Conservation (phyloP, 2,888 invertebrate genomes). For the Liodrosophila aerea region DNA sequence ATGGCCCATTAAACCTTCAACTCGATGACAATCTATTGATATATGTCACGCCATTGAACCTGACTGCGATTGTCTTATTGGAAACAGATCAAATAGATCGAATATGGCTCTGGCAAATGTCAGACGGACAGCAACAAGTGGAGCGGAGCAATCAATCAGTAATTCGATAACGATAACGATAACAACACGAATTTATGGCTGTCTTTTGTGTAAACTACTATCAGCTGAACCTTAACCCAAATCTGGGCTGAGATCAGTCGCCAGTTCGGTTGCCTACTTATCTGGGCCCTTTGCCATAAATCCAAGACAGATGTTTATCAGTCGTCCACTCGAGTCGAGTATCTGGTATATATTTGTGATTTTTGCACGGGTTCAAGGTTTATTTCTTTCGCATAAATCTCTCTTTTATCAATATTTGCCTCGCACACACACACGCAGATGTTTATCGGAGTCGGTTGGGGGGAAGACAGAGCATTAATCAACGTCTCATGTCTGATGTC, state of each 20-base stretch:
- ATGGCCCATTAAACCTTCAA: constrained; percentile 28
- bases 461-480: constrained; percentile 38
- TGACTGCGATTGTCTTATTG: constrained; percentile 36
- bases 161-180: constrained; percentile 12
- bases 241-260: background rate
- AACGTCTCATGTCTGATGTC: no score
- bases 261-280: constrained; percentile 17
- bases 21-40: constrained; percentile 24
- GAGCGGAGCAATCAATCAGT: constrained; percentile 10
- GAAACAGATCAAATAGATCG: constrained; percentile 38
- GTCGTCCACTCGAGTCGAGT: no score
- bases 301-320: constrained; percentile 1
- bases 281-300: constrained; percentile 5
- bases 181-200: background rate
- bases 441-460: constrained; percentile 28
- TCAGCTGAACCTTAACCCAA: background rate
- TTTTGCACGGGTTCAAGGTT: background rate
- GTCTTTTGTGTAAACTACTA: background rate
- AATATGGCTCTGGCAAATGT: constrained; percentile 8
- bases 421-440: constrained; percentile 17
- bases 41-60: constrained; percentile 54
- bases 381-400: constrained; percentile 1
- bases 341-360: no score
- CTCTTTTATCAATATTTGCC: constrained; percentile 22
- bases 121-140: constrained; percentile 5